Percentiles rank a stretch among this genome's conserved stretches.
These are phyloP conservation scores for Drosophila sproati DNA, from an alignment of 1,140 invertebrate species.

Conservation along the genomic window DNA sequence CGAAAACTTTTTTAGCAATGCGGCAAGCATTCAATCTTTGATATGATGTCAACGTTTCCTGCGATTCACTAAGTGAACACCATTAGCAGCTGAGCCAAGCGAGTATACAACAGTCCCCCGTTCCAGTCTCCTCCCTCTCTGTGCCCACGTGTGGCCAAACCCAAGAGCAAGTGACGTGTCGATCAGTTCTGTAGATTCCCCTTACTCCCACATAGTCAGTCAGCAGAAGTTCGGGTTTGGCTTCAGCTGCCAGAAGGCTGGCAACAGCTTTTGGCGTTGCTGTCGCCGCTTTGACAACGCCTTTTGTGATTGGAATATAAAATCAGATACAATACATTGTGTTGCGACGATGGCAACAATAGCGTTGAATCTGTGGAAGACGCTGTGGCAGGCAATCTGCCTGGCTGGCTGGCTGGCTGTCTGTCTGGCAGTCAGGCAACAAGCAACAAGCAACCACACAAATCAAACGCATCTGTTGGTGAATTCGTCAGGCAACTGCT, in stretches of 20 bases:
- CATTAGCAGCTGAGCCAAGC: constrained; percentile 49
- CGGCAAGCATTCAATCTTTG: constrained; percentile 23
- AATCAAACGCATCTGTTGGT: constrained; percentile 78
- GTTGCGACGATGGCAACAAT: constrained; percentile 34
- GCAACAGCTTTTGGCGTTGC: constrained; percentile 69
- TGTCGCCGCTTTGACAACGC: constrained; percentile 78
- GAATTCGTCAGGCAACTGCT: constrained; percentile 64
- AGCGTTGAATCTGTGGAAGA: constrained; percentile 61
- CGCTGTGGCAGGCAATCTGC: constrained; percentile 24
- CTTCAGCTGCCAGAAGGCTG: constrained; percentile 54
- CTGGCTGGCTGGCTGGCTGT: constrained; percentile 23
- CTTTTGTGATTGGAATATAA: constrained; percentile 82
- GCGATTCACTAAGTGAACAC: constrained; percentile 29
- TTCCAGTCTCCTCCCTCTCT: neutral
- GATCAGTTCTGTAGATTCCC: constrained; percentile 66
- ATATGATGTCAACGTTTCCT: constrained; percentile 33
- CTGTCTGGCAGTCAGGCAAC: constrained; percentile 23
- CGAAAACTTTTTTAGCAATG: constrained; percentile 7
- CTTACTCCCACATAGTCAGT: constrained; percentile 34
- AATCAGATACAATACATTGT: constrained; percentile 64
- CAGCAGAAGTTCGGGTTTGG: constrained; percentile 35
- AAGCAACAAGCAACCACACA: constrained; percentile 54
- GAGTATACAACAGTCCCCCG: constrained; percentile 1
- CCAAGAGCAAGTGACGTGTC: constrained; percentile 57
- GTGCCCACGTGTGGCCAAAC: neutral